A percentile compares a stretch with the other conserved stretches of the same genome.
Conservation (phyloP, 1,140 invertebrate genomes). For the Nomia melanderi region DNA sequence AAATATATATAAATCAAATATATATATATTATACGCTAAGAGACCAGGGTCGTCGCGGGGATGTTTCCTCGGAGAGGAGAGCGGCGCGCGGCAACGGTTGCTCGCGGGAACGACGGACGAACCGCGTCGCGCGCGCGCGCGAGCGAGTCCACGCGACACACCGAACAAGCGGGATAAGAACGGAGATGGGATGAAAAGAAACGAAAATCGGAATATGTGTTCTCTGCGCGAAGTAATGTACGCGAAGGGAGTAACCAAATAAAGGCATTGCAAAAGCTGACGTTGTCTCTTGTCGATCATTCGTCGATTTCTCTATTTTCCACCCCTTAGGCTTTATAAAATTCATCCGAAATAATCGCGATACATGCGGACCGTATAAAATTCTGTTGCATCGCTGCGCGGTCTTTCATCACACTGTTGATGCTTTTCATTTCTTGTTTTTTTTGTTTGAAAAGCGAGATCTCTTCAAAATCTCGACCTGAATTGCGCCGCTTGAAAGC, state of each 20-base stretch:
- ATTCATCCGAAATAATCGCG: neutral
- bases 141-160: slow-evolving; percentile 19
- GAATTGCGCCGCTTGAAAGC: slow-evolving; percentile 57
- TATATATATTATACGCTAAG: too few relatives aligned
- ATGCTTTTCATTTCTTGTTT: too few relatives aligned
- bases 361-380: too few relatives aligned
- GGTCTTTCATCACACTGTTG: too few relatives aligned
- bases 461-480: slow-evolving; percentile 64
- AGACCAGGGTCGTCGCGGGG: slow-evolving; percentile 5
- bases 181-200: slow-evolving; percentile 22
- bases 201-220: slow-evolving; percentile 51
- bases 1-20: too few relatives aligned
- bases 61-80: neutral
- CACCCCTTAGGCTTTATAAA: neutral
- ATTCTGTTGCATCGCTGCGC: too few relatives aligned
- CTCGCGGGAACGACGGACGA: slow-evolving; percentile 22
- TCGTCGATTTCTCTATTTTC: neutral
- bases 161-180: slow-evolving; percentile 23
- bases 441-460: neutral
- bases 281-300: neutral
- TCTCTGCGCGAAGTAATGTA: slow-evolving; percentile 68
- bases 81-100: slow-evolving; percentile 4
- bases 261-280: slow-evolving; percentile 74
- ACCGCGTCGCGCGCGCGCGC: slow-evolving; percentile 14
- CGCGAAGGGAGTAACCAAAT: slow-evolving; percentile 69